phyloP scores from a whole-genome alignment of 1,140 invertebrate species.

The Drosophila persimilis region DNA sequence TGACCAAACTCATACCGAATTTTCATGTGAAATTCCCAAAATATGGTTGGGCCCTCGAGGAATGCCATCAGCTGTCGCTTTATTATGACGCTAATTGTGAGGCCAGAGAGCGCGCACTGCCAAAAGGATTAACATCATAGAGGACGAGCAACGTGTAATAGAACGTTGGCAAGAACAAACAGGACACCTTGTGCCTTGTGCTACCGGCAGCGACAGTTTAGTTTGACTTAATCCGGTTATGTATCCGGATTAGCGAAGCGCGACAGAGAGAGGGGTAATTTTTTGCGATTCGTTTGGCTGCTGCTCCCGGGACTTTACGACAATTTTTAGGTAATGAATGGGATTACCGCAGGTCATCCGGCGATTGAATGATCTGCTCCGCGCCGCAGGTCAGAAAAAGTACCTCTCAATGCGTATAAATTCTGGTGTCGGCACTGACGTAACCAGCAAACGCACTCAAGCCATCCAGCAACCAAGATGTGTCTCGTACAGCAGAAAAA shows the following conservation, averaged over 20 bases:
- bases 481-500: conserved; percentile 40
- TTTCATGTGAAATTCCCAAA: conserved; percentile 54
- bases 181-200: not conserved
- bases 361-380: conserved; percentile 36
- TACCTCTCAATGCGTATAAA: conserved; percentile 42
- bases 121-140: conserved; percentile 56
- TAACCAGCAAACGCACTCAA: conserved; percentile 48
- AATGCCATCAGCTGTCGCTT: conserved; percentile 63
- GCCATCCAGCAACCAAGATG: conserved; percentile 45
- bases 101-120: not conserved
- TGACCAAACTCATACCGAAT: conserved; percentile 12
- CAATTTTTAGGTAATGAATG: conserved; percentile 80
- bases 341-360: conserved; percentile 41
- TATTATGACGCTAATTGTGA: conserved; percentile 71
- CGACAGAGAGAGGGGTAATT: conserved; percentile 1
- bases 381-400: conserved; percentile 54
- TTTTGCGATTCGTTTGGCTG: conserved; percentile 18
- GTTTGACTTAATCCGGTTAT: conserved; percentile 65
- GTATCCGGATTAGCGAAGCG: conserved; percentile 60
- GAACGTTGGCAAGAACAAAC: not conserved
- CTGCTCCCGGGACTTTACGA: conserved; percentile 31
- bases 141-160: conserved; percentile 5
- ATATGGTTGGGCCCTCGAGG: conserved; percentile 31
- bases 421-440: not conserved
- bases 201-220: conserved; percentile 20